Evolutionary conservation across 92 coral and sea anemone genomes (phyloP), one percentile per base, ranked within the genome.

Genomic region (Phenganax marumi): DNA sequence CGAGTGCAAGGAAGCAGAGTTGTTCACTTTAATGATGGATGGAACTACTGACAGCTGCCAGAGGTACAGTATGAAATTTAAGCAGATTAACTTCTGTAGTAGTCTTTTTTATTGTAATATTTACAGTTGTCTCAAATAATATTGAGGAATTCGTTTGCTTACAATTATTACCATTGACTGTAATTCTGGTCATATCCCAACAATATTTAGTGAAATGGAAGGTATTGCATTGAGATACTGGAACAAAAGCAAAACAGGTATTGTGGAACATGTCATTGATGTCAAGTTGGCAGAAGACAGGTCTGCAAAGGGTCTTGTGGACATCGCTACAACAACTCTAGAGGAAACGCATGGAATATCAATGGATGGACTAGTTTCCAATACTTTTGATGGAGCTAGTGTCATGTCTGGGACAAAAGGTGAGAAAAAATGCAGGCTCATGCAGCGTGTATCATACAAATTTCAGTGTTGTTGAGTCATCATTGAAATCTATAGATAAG

Each of bases 371-470:
- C 5, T 75, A 23, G 80, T 75, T 8, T 75, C 80, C 50, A 75
- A 75, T 25, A 75, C 80, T 8, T 75, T 75, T 75, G 80, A 75
- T 75, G 80, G 80, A 9, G 80, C 80, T 7, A 75, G 66, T 55
- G 80, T 75, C 49, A 75, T 75, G 80, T 75, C 66, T 53, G 80
- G 80, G 0, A 21, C 0, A 53, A 75, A 75, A 75, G 80, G 80
- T 53, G 48, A 55, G 66, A n/a, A 19, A 23, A 6, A n/a, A n/a
- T n/a, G n/a, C n/a, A n/a, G n/a, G n/a, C n/a, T n/a, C n/a, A 62
- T 56, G 19, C 63, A 56, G 63, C 63, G 12, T 56, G 19, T 18
- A 56, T 10, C 43, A 62, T 23, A 60, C 57, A 16, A 7, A 18
- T 6, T 23, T 58, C 13, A 5, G 16, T 14, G 1, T 6, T 12